Percentiles rank a stretch among this genome's conserved stretches.
These are phyloP conservation scores for Xiphophorus maculatus DNA, from an alignment of 2,113 vertebrate genomes.

Conservation along the genomic window DNA sequence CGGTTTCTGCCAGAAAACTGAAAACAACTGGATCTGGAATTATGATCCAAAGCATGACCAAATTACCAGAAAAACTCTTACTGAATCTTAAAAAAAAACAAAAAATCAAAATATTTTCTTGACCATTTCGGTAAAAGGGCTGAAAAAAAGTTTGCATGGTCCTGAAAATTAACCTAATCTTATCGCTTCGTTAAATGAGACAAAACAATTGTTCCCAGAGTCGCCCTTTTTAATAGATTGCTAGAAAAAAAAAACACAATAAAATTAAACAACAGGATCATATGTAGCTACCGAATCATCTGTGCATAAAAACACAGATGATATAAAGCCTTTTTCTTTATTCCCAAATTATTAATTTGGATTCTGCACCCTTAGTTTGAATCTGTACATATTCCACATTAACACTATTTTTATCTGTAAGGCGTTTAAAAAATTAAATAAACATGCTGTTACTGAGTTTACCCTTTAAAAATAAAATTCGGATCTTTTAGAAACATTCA, in stretches of 20 bases:
- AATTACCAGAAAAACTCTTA: not conserved
- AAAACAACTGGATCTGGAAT: not conserved
- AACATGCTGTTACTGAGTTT: constrained; percentile 5
- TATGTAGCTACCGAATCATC: not conserved
- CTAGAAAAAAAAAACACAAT: not conserved
- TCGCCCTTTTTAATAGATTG: not conserved
- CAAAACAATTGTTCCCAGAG: not conserved
- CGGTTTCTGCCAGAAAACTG: too few species aligned
- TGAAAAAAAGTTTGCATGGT: not conserved
- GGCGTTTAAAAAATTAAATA: constrained; percentile 28
- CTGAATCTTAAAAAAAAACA: not conserved
- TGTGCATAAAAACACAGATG: constrained; percentile 10
- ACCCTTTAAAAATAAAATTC: constrained; percentile 22
- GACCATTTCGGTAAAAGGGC: not conserved
- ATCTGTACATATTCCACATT: constrained; percentile 33
- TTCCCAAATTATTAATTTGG: constrained; percentile 13
- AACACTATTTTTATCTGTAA: not conserved
- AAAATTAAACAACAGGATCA: not conserved
- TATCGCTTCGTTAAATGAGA: not conserved
- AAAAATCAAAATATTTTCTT: not conserved
- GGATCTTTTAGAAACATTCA: constrained; percentile 10
- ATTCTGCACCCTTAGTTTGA: constrained; percentile 24
- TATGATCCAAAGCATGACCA: not conserved
- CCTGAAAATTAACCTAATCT: not conserved
- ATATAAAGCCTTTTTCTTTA: constrained; percentile 32